Evolutionary conservation across 2,113 vertebrate species (phyloP), one percentile per base, ranked within the genome.

Genomic region (Heterotis niloticus): DNA sequence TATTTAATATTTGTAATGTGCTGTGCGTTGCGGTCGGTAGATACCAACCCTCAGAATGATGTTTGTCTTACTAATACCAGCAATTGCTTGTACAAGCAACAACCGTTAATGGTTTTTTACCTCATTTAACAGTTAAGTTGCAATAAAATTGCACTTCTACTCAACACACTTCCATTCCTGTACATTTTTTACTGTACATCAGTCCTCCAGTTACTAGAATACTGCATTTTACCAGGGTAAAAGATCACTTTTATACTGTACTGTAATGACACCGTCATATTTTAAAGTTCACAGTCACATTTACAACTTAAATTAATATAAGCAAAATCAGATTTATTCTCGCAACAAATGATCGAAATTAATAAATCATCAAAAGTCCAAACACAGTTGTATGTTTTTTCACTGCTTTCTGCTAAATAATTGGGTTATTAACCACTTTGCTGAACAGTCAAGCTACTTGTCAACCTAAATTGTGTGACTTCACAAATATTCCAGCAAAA

Each of bases 401-500:
- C 72, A 23, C 26, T 57, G 51, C 14, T 78, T 51, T 60, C 64
- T 60, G 72, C 52, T 12, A 59, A 68, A 28, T 66, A 64, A 69
- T 80, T 67, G 64, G 72, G 57, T 65, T 74, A 65, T 44, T 17
- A 28, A 24, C 44, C 51, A 1, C 44, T 51, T 7, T 52, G 64
- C 17, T 23, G 64, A 24, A 23, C 78, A 23, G 26, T 52, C 23
- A 44, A 79, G 59, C 51, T 75, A 24, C 60, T 74, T 67, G 34
- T 74, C 54, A 17, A 13, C 28, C 54, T 28, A 56, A 69, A 70
- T 76, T 69, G n/a, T 68, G 9, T 65, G 71, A 26, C 20, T 64
- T 73, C 26, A 20, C 65, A 67, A 26, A 72, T 72, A 74, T 84
- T 71, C 80, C 54, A 77, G 68, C 5, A 16, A 94, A 94, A 93